phyloP scores from a whole-genome alignment of 1,140 invertebrate genomes.

The Drosophila santomea region DNA sequence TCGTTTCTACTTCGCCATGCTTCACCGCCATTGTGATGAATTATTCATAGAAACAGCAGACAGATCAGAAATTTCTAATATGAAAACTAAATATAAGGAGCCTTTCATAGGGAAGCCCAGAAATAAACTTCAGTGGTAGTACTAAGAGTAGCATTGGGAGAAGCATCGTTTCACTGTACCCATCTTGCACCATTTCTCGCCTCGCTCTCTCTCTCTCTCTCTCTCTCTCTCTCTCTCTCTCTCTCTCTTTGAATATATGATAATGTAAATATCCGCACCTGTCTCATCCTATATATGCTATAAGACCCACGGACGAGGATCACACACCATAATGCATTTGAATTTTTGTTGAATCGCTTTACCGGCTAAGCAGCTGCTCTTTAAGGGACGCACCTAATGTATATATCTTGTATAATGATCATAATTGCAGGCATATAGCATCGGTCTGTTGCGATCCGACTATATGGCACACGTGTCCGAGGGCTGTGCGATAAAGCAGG shows the following conservation, averaged over 20 bases:
- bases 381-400: conserved; percentile 60
- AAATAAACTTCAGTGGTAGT: too few species aligned
- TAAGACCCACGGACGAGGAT: conserved; percentile 22
- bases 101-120: too few species aligned
- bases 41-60: too few species aligned
- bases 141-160: background rate
- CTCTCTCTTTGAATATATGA: background rate
- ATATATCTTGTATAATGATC: conserved; percentile 76
- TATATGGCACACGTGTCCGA: conserved; percentile 89
- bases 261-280: background rate
- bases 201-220: background rate
- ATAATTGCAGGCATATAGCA: conserved; percentile 84
- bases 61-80: too few species aligned
- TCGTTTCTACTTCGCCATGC: background rate
- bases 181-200: conserved; percentile 16
- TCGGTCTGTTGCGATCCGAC: conserved; percentile 91
- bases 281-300: conserved; percentile 11
- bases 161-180: conserved; percentile 14
- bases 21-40: conserved; percentile 4
- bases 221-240: too few species aligned
- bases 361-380: conserved; percentile 25
- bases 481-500: conserved; percentile 89
- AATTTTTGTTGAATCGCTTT: conserved; percentile 3
- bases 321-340: conserved; percentile 5
- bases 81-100: too few species aligned